phyloP scores from a whole-genome alignment of 2,113 vertebrate species.

The Lepus europaeus region DNA sequence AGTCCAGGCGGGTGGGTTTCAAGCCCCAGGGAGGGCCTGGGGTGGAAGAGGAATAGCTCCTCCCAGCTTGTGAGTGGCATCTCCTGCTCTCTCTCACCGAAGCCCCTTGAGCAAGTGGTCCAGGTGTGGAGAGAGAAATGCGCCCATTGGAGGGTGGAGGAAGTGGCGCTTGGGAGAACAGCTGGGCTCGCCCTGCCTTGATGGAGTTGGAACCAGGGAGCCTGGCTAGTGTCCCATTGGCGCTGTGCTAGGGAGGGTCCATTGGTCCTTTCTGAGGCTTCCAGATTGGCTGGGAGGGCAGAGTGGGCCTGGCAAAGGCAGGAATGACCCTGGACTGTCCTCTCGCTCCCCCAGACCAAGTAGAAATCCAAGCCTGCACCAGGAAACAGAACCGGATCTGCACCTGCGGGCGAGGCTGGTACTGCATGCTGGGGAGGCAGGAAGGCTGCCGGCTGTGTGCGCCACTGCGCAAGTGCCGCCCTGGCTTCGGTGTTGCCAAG shows the following conservation, averaged over 20 bases:
- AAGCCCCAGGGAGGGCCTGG: fast-evolving
- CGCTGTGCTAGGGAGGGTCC: background rate
- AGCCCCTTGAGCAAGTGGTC: background rate
- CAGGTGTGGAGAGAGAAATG: fast-evolving
- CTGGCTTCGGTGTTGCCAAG: background rate
- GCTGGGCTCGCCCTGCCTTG: fast-evolving
- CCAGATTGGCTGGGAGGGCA: background rate
- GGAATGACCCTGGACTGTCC: background rate
- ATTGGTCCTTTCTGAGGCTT: background rate
- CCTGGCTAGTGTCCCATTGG: background rate
- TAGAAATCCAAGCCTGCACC: conserved; percentile 79
- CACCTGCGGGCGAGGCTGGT: conserved; percentile 79
- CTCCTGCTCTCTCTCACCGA: background rate
- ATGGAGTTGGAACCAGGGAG: background rate
- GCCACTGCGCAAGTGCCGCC: conserved; percentile 12
- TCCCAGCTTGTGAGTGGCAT: background rate
- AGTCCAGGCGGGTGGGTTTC: background rate
- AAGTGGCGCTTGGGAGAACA: no score
- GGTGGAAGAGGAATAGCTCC: background rate
- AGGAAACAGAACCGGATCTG: conserved; percentile 81
- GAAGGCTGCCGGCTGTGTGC: conserved; percentile 73
- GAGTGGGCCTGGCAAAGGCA: background rate
- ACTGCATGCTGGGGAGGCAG: background rate
- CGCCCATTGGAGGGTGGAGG: background rate
- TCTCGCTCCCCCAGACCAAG: conserved; percentile 72